Evolutionary conservation across 1,140 invertebrate genomes (phyloP).

Genomic region (Drosophila santomea): DNA sequence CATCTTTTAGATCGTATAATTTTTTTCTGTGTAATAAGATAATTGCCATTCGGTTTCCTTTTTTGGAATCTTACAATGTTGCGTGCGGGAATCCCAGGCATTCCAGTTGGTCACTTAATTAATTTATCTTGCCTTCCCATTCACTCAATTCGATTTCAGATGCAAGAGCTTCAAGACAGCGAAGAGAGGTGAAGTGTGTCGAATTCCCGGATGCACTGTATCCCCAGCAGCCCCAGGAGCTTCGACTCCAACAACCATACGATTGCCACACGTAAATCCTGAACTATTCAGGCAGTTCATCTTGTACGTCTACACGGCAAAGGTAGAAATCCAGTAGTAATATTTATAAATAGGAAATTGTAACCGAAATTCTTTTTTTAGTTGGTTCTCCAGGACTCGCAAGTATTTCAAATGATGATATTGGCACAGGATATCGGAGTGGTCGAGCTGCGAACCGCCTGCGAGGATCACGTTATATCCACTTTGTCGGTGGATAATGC

Average conservation of each 20-base stretch:
- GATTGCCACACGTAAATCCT: constrained; percentile 92
- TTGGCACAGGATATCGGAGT: constrained; percentile 91
- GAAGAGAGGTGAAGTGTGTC: constrained; percentile 91
- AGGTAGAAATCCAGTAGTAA: constrained; percentile 86
- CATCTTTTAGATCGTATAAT: neutral
- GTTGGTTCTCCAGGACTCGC: constrained; percentile 93
- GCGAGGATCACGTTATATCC: constrained; percentile 94
- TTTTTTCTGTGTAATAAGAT: constrained; percentile 2
- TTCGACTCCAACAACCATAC: constrained; percentile 90
- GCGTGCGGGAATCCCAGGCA: constrained; percentile 38
- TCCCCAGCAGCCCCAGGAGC: constrained; percentile 88
- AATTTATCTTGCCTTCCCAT: constrained; percentile 47
- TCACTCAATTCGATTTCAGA: constrained; percentile 85
- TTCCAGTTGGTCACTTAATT: constrained; percentile 44
- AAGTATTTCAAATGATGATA: constrained; percentile 95
- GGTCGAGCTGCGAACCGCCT: constrained; percentile 87
- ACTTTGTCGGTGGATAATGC: constrained; percentile 94
- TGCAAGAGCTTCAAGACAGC: constrained; percentile 95
- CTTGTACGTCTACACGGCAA: constrained; percentile 95
- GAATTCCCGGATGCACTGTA: constrained; percentile 91
- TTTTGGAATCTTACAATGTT: constrained; percentile 38
- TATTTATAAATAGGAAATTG: no score
- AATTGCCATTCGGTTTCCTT: constrained; percentile 26
- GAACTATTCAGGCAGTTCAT: constrained; percentile 95
- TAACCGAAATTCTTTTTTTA: constrained; percentile 68